Conservation (phyloP, 2,797 vertebrate species). For the Aulostomus chinensis region DNA sequence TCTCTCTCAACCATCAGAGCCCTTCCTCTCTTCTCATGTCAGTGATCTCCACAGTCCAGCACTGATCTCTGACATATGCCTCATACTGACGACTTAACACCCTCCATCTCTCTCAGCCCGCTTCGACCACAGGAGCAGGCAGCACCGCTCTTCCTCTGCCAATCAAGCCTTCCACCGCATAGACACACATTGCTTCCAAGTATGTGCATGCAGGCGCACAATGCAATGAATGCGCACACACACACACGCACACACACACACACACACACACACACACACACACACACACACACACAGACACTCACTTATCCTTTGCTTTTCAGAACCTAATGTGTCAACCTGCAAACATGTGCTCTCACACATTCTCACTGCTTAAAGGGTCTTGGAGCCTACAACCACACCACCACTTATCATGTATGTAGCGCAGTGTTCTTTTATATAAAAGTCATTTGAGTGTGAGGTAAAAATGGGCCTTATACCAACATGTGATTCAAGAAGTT, state of each 20-base stretch:
- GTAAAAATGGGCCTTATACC: neutral
- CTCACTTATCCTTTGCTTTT: conserved; percentile 21
- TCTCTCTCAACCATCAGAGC: conserved; percentile 26
- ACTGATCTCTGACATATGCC: conserved; percentile 72
- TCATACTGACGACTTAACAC: conserved; percentile 75
- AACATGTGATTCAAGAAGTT: conserved; percentile 8
- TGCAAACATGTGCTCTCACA: conserved; percentile 1
- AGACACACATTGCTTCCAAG: conserved; percentile 30
- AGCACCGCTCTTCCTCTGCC: conserved; percentile 39
- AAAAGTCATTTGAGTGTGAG: neutral
- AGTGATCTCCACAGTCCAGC: conserved; percentile 49
- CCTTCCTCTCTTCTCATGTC: conserved; percentile 49
- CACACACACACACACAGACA: neutral
- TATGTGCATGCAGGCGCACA: conserved; percentile 14
- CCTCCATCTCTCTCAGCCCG: conserved; percentile 44
- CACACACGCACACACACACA: neutral
- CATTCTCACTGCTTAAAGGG: neutral
- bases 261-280: neutral
- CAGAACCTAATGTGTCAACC: conserved; percentile 16
- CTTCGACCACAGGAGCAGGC: conserved; percentile 50
- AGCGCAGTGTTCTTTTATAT: too few relatives aligned
- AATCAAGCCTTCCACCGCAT: conserved; percentile 30
- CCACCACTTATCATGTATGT: too few relatives aligned
- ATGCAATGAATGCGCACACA: conserved; percentile 29
- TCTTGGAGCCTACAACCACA: neutral